phyloP scores from a whole-genome alignment of 2,888 invertebrate genomes.

The Eretmocerus hayati region DNA sequence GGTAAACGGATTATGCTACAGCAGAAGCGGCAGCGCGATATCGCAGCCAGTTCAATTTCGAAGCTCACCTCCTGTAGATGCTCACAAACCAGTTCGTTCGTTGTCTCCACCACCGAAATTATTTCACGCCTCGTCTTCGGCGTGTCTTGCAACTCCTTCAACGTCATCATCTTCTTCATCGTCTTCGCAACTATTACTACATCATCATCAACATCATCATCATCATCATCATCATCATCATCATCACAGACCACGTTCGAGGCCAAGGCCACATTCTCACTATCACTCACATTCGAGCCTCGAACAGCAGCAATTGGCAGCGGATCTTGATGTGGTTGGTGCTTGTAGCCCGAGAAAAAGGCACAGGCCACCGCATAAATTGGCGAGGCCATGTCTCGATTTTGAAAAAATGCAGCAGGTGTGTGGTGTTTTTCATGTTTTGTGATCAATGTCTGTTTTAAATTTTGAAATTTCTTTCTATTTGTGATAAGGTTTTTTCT shows the following conservation, averaged over 20 bases:
- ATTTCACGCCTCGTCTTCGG: conserved; percentile 42
- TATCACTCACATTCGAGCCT: conserved; percentile 24
- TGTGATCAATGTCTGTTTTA: too few species aligned
- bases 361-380: conserved; percentile 44
- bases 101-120: conserved; percentile 49
- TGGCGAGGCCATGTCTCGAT: conserved; percentile 83
- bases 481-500: too few species aligned
- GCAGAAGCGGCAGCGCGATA: conserved; percentile 41
- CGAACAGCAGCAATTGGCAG: conserved; percentile 27
- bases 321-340: conserved; percentile 49
- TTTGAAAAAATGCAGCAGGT: conserved; percentile 98
- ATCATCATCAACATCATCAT: conserved; percentile 34
- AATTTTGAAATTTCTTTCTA: too few species aligned
- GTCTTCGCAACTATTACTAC: conserved; percentile 47
- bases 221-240: conserved; percentile 31
- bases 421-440: too few species aligned
- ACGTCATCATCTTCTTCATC: conserved; percentile 47
- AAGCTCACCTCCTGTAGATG: conserved; percentile 84
- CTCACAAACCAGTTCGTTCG: conserved; percentile 66
- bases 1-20: conserved; percentile 50
- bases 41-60: conserved; percentile 84
- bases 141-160: conserved; percentile 32
- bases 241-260: too few species aligned
- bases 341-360: conserved; percentile 57
- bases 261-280: too few species aligned